A percentile compares a stretch with the other conserved stretches of the same genome.
Evolutionary conservation across 2,113 vertebrate species (phyloP).

Genomic region (Seriola aureovittata): DNA sequence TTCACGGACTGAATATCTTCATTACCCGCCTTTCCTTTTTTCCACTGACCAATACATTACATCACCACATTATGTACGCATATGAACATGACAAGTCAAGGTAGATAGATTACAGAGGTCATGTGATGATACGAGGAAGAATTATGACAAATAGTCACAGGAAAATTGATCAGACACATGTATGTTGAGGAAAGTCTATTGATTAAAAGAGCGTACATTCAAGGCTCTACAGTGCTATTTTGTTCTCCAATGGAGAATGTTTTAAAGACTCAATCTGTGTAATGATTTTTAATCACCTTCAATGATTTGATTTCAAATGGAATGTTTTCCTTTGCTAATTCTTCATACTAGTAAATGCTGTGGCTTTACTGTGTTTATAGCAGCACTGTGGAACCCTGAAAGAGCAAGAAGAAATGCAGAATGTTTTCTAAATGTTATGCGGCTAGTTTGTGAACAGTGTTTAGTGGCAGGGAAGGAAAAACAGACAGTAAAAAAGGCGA

Average conservation of each 20-base stretch:
- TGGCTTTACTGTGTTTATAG: background rate
- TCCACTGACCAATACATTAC: background rate
- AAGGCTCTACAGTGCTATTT: conserved; percentile 47
- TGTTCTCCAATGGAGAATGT: background rate
- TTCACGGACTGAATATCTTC: background rate
- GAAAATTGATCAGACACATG: conserved; percentile 13
- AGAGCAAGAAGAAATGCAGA: conserved; percentile 44
- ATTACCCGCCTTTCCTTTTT: background rate
- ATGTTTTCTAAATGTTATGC: conserved; percentile 58
- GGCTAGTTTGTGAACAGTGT: conserved; percentile 39
- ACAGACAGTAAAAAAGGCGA: conserved; percentile 50
- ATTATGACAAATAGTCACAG: conserved; percentile 11
- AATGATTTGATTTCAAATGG: background rate
- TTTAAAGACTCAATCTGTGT: background rate
- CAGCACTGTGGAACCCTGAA: conserved; percentile 52
- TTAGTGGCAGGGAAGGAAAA: conserved; percentile 66
- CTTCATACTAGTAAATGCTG: conserved; percentile 6
- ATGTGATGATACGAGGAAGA: conserved; percentile 23
- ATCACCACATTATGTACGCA: background rate
- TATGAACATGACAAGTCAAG: conserved; percentile 1
- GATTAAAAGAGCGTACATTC: conserved; percentile 31
- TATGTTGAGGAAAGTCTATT: conserved; percentile 10
- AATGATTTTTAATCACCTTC: background rate
- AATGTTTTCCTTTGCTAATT: background rate
- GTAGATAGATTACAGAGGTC: background rate